Percentiles rank a stretch among this genome's conserved stretches.
Conservation (phyloP, 1,140 invertebrate genomes). For the Meloidogyne hapla region DNA sequence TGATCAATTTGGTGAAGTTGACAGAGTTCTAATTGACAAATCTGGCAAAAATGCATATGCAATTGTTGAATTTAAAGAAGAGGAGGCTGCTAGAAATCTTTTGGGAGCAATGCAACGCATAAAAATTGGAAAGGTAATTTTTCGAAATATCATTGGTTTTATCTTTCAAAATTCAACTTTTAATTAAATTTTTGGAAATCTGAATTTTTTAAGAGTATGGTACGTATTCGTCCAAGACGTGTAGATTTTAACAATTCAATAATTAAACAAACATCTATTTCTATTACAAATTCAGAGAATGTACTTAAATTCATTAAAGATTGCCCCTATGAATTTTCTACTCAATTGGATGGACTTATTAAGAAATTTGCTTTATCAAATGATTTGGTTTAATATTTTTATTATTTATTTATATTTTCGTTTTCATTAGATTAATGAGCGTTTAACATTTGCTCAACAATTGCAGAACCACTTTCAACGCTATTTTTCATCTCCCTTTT, state of each 20-base stretch:
- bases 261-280: neutral
- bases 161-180: too few relatives aligned
- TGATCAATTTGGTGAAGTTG: constrained; percentile 29
- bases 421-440: constrained; percentile 34
- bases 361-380: constrained; percentile 10
- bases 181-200: too few relatives aligned
- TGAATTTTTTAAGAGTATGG: constrained; percentile 20
- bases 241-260: constrained; percentile 11
- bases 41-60: constrained; percentile 29
- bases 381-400: neutral
- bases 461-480: constrained; percentile 28
- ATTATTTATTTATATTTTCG: constrained; percentile 11
- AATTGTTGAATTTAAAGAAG: constrained; percentile 39
- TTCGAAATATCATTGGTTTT: too few relatives aligned
- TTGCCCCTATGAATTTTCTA: neutral
- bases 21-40: constrained; percentile 38
- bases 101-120: constrained; percentile 22
- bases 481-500: constrained; percentile 25
- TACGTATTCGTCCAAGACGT: constrained; percentile 19
- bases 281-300: constrained; percentile 3
- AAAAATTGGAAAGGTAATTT: constrained; percentile 27
- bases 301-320: constrained; percentile 14
- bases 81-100: constrained; percentile 17
- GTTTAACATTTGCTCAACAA: constrained; percentile 24
- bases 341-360: neutral